Conservation (phyloP, 2,113 vertebrate species). For the Fregata magnificens region DNA sequence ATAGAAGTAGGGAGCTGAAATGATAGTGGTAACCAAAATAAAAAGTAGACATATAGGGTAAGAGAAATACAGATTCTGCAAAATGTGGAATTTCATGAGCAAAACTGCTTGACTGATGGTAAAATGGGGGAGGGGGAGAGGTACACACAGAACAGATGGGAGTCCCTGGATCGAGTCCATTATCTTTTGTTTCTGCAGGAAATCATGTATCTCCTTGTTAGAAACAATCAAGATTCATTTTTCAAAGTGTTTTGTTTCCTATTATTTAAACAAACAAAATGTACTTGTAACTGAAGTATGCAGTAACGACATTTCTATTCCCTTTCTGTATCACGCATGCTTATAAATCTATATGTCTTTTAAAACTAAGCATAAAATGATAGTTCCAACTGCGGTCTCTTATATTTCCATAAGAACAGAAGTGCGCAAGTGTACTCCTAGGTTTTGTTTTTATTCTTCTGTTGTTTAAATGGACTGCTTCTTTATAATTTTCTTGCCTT, state of each 20-base stretch:
- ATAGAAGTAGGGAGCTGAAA: neutral
- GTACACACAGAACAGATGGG: neutral
- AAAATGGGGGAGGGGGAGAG: neutral
- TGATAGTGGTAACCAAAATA: neutral
- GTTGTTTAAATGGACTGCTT: neutral
- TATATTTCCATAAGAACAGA: neutral
- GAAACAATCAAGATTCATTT: neutral
- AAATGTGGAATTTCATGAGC: neutral
- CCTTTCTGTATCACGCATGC: neutral
- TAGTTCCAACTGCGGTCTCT: neutral
- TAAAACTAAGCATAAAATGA: neutral
- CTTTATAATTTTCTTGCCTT: neutral
- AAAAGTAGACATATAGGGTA: neutral
- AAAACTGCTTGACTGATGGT: neutral
- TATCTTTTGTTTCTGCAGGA: neutral
- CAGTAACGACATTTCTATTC: neutral
- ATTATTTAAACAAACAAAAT: neutral
- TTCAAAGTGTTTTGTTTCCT: neutral
- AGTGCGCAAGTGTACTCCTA: neutral
- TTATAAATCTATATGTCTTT: neutral
- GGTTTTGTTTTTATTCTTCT: neutral
- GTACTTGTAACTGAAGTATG: neutral
- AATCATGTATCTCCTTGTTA: accelerated
- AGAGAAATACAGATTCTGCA: neutral
- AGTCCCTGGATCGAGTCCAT: neutral